Conservation (phyloP, 2,888 invertebrate genomes). For the Alcis repandata region DNA sequence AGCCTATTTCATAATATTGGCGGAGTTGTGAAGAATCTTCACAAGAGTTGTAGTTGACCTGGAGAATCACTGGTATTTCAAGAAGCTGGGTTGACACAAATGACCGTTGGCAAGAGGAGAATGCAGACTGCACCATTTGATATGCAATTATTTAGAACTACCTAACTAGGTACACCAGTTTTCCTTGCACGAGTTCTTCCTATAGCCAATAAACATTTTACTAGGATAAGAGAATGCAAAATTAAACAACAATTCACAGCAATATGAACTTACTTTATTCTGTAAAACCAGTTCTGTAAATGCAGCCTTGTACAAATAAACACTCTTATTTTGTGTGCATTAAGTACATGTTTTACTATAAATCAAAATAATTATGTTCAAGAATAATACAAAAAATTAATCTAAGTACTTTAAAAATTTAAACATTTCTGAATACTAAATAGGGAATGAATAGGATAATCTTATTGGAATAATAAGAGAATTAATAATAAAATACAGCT, state of each 20-base stretch:
- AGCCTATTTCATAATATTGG: too few species aligned
- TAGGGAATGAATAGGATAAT: neutral
- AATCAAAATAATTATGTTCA: neutral
- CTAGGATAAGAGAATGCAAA: neutral
- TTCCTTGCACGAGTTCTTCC: too few species aligned
- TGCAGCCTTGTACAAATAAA: conserved; percentile 55
- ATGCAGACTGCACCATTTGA: too few species aligned
- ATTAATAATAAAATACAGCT: neutral
- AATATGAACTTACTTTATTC: conserved; percentile 41
- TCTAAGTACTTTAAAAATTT: neutral
- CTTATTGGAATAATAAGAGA: neutral
- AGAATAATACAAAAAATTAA: neutral
- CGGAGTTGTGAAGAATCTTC: too few species aligned
- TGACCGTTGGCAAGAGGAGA: too few species aligned
- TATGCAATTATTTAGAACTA: too few species aligned
- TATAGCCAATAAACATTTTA: neutral
- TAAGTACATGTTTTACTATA: conserved; percentile 35
- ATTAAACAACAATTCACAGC: conserved; percentile 36
- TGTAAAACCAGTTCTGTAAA: conserved; percentile 47
- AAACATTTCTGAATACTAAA: neutral
- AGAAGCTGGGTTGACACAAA: too few species aligned
- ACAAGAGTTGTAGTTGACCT: too few species aligned
- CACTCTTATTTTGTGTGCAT: conserved; percentile 31
- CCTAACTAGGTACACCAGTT: too few species aligned
- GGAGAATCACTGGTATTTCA: too few species aligned